Evolutionary conservation across 1,140 invertebrate species (phyloP).

Genomic region (Hypsibius dujardini): DNA sequence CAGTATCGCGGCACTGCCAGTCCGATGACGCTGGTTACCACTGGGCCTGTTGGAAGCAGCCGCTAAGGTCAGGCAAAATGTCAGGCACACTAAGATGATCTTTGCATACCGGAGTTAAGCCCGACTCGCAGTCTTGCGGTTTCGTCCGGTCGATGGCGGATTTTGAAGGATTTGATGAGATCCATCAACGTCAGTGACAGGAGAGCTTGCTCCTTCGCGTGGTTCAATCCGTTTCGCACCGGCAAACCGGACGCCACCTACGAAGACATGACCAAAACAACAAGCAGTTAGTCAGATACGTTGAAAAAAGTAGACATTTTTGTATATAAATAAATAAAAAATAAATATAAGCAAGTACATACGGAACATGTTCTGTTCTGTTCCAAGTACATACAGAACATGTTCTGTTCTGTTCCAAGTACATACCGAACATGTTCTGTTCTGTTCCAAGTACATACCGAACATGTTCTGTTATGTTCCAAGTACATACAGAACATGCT

Average conservation of each 20-base stretch:
- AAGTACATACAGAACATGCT: too few relatives aligned
- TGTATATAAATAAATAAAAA: too few relatives aligned
- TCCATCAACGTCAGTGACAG: background rate
- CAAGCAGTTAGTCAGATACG: background rate
- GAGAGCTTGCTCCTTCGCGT: background rate
- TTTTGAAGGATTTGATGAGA: background rate
- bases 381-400: too few relatives aligned
- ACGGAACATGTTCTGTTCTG: too few relatives aligned
- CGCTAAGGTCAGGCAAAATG: too few relatives aligned
- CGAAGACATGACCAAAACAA: background rate
- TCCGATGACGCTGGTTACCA: background rate
- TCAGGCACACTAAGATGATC: too few relatives aligned
- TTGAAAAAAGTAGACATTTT: background rate
- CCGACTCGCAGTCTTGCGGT: background rate
- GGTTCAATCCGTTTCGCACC: background rate
- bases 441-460: too few relatives aligned
- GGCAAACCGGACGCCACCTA: conserved; percentile 8
- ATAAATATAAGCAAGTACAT: too few relatives aligned
- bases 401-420: too few relatives aligned
- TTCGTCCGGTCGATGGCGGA: conserved; percentile 5
- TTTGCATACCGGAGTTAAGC: background rate
- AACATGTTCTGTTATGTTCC: too few relatives aligned
- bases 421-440: too few relatives aligned
- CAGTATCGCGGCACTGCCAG: conserved; percentile 8
- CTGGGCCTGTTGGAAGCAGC: background rate